Conservation (phyloP, 2,797 vertebrate species). For the Acrossocheilus wenchowensis region DNA sequence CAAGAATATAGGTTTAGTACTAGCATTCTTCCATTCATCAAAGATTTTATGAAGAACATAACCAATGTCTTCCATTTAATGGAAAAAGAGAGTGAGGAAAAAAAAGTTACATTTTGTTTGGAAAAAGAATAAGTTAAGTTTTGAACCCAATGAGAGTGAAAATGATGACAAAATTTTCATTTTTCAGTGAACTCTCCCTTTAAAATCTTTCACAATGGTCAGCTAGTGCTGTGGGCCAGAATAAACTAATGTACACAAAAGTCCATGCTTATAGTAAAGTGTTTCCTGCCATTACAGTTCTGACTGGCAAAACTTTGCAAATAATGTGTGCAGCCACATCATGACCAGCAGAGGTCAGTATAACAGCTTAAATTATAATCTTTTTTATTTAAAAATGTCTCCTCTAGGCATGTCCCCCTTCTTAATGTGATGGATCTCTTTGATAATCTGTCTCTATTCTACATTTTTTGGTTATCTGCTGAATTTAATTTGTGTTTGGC, state of each 20-base stretch:
- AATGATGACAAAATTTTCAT: no score
- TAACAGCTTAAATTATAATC: background rate
- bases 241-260: background rate
- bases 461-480: background rate
- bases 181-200: background rate
- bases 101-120: no score
- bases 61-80: no score
- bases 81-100: no score
- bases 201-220: background rate
- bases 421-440: background rate
- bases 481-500: background rate
- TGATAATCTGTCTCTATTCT: background rate
- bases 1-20: no score
- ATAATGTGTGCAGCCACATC: background rate
- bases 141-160: no score
- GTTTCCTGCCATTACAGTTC: background rate
- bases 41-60: no score
- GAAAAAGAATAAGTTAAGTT: no score
- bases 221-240: background rate
- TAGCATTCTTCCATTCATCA: no score
- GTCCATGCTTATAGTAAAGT: background rate
- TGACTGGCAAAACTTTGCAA: background rate
- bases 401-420: background rate
- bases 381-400: background rate
- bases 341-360: slow-evolving; percentile 36